Conservation (phyloP, 2,113 vertebrate species). For the Cryptotis parvus region DNA sequence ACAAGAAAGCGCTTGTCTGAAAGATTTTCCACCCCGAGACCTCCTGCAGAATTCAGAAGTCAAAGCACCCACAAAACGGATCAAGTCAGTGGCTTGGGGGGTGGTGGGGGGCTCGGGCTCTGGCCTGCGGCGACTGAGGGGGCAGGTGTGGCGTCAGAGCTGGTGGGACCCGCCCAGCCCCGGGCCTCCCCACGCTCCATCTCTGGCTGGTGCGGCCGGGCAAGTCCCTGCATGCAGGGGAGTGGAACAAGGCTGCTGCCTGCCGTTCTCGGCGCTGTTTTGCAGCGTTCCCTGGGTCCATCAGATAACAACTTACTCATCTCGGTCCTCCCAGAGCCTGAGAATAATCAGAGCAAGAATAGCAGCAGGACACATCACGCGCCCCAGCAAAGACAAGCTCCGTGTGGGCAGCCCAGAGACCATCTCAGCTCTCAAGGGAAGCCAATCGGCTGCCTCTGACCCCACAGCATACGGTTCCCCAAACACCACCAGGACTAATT, state of each 20-base stretch:
- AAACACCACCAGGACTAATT: too few relatives aligned
- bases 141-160: too few relatives aligned
- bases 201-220: too few relatives aligned
- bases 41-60: background rate
- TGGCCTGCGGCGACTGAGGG: too few relatives aligned
- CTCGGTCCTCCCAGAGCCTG: background rate
- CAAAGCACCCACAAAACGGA: background rate
- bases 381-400: background rate
- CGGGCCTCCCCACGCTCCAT: too few relatives aligned
- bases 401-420: too few relatives aligned
- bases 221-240: background rate
- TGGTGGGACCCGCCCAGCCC: too few relatives aligned
- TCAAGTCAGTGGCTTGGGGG: background rate
- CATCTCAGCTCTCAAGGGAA: background rate
- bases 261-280: background rate
- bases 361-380: background rate
- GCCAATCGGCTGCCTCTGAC: background rate
- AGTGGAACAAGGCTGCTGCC: background rate
- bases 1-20: background rate
- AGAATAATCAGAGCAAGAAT: background rate
- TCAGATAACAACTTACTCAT: background rate
- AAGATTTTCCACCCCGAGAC: accelerated
- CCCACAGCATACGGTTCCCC: background rate
- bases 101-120: too few relatives aligned
- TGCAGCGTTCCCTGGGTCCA: background rate